Percentiles rank a stretch among this genome's conserved stretches.
Evolutionary conservation across 1,140 invertebrate genomes (phyloP).

Genomic region (Spodoptera litura): DNA sequence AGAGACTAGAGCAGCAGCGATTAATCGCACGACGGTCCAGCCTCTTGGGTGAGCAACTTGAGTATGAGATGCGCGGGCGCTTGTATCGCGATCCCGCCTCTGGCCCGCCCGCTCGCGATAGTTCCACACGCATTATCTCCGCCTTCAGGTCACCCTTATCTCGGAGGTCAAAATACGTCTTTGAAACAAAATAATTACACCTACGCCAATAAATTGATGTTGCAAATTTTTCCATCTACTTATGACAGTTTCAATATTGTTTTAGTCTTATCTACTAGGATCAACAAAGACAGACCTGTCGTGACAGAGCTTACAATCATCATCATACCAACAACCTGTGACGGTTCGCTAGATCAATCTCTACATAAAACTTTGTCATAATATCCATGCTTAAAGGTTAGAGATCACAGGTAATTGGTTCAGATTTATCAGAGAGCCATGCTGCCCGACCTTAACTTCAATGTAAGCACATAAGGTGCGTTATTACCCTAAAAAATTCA

Average conservation of each 20-base stretch:
- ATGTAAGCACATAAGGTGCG: too few species aligned
- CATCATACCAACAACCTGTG: too few species aligned
- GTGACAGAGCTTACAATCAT: background rate
- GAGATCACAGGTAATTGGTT: too few species aligned
- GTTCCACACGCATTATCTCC: conserved; percentile 67
- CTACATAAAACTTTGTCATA: too few species aligned
- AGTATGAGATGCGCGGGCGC: conserved; percentile 48
- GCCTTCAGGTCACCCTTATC: conserved; percentile 72
- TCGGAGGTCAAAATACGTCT: conserved; percentile 67
- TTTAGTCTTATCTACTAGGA: background rate
- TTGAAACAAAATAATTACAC: conserved; percentile 59
- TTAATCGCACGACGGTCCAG: conserved; percentile 52
- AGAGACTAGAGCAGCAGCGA: conserved; percentile 43
- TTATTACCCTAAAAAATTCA: too few species aligned
- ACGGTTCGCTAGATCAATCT: too few species aligned
- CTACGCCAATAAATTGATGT: conserved; percentile 49
- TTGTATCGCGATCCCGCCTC: conserved; percentile 26
- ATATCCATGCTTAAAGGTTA: too few species aligned
- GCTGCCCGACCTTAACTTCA: too few species aligned
- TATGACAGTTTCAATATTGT: background rate
- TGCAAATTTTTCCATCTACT: conserved; percentile 44
- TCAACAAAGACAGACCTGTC: background rate
- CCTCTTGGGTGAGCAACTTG: conserved; percentile 50
- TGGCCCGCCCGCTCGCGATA: conserved; percentile 53
- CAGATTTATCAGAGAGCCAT: too few species aligned